phyloP scores from a whole-genome alignment of 2,113 vertebrate species.

The Grammomys dolichurus region DNA sequence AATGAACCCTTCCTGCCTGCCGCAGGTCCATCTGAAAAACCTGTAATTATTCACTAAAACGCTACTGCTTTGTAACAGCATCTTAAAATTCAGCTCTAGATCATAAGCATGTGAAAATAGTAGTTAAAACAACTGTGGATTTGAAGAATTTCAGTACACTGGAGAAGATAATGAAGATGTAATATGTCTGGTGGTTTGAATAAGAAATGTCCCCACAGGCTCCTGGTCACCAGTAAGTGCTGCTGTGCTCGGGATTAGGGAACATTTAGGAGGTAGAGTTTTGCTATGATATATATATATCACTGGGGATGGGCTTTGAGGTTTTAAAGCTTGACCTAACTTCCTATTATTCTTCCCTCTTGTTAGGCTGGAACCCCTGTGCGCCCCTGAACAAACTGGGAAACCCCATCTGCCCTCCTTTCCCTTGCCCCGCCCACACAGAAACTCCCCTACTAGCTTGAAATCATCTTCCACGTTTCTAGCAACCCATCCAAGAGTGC shows the following conservation, averaged over 20 bases:
- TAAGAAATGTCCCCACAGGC: not conserved
- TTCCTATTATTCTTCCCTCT: no score
- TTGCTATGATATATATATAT: no score
- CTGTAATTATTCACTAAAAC: not conserved
- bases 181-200: not conserved
- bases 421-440: no score
- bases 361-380: no score
- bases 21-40: not conserved
- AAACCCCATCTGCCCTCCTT: no score
- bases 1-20: not conserved
- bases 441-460: no score
- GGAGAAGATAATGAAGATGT: slow-evolving; percentile 39
- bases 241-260: not conserved
- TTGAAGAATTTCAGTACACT: not conserved
- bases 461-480: no score
- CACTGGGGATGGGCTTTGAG: no score
- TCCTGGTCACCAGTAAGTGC: not conserved
- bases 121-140: not conserved
- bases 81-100: not conserved
- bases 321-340: no score
- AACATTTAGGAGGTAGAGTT: not conserved
- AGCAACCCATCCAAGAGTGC: no score
- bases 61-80: not conserved
- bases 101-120: not conserved
- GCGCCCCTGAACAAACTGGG: no score